Conservation (phyloP, 1,140 invertebrate genomes). For the Platorchestia sp. region DNA sequence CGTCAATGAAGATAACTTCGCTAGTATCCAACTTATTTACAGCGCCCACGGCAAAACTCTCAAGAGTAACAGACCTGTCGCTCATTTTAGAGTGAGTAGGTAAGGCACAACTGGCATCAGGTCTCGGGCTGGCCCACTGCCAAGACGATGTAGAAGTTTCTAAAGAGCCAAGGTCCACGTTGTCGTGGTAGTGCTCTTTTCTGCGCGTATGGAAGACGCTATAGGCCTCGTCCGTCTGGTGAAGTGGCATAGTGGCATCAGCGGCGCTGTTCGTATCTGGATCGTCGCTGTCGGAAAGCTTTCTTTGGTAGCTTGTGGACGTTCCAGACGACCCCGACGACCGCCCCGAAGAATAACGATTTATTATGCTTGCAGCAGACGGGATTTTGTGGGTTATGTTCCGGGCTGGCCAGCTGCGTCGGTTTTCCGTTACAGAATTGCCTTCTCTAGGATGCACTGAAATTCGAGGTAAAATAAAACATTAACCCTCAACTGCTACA, state of each 20-base stretch:
- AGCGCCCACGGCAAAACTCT: constrained; percentile 17
- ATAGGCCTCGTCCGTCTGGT: background rate
- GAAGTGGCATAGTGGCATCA: background rate
- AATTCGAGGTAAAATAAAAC: background rate
- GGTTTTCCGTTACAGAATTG: background rate
- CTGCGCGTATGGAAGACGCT: constrained; percentile 9
- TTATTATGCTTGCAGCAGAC: background rate
- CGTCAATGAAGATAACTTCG: constrained; percentile 21
- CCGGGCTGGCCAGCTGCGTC: background rate
- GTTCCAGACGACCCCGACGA: background rate
- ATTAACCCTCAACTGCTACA: background rate
- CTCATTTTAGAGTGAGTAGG: background rate
- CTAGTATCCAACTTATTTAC: constrained; percentile 25
- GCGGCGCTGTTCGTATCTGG: background rate
- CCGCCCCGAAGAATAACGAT: background rate
- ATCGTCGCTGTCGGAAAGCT: constrained; percentile 2
- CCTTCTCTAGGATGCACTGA: background rate
- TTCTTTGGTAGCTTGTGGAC: background rate
- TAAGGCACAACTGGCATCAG: background rate
- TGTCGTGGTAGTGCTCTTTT: constrained; percentile 7
- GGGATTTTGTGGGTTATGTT: background rate
- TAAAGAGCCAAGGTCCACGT: background rate
- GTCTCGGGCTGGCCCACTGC: background rate
- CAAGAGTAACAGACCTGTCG: background rate
- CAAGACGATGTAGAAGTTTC: background rate